These are phyloP conservation scores for Eupithecia inturbata DNA, from an alignment of 2,888 invertebrate species.

Conservation along the genomic window DNA sequence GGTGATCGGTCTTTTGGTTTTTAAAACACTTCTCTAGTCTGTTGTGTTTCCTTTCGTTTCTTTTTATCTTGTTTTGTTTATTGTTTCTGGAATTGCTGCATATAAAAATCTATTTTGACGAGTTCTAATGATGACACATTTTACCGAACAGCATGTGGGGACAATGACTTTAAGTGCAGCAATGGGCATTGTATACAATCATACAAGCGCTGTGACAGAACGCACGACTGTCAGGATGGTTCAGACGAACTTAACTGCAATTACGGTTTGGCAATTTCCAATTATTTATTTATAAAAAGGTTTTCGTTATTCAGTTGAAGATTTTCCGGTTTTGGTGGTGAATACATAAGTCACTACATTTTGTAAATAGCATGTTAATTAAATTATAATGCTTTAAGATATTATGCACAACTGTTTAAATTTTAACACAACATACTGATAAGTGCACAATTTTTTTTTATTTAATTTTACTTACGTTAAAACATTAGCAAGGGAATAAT, in stretches of 20 bases:
- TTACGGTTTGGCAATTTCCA: slow-evolving; percentile 75
- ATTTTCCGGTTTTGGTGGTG: not conserved
- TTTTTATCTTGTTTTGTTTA: slow-evolving; percentile 26
- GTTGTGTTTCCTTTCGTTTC: slow-evolving; percentile 22
- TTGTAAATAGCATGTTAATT: slow-evolving; percentile 11
- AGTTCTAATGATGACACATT: slow-evolving; percentile 54
- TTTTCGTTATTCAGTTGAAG: slow-evolving; percentile 3
- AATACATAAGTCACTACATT: not conserved
- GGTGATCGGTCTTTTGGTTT: slow-evolving; percentile 17
- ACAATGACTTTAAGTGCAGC: slow-evolving; percentile 85
- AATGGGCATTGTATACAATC: slow-evolving; percentile 86
- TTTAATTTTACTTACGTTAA: not conserved
- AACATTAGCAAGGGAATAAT: slow-evolving; percentile 15
- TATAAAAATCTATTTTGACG: slow-evolving; percentile 23
- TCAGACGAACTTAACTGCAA: slow-evolving; percentile 84
- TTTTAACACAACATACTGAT: not conserved
- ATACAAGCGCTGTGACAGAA: slow-evolving; percentile 82
- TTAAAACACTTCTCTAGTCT: slow-evolving; percentile 21
- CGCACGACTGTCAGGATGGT: slow-evolving; percentile 83
- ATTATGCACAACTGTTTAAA: not conserved
- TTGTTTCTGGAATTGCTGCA: slow-evolving; percentile 30
- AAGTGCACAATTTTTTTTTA: not conserved
- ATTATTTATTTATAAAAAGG: slow-evolving; percentile 23
- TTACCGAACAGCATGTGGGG: slow-evolving; percentile 84
- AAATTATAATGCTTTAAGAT: slow-evolving; percentile 2